These are phyloP conservation scores for Octopus sinensis DNA, from an alignment of 1,140 invertebrate species.

Conservation along the genomic window DNA sequence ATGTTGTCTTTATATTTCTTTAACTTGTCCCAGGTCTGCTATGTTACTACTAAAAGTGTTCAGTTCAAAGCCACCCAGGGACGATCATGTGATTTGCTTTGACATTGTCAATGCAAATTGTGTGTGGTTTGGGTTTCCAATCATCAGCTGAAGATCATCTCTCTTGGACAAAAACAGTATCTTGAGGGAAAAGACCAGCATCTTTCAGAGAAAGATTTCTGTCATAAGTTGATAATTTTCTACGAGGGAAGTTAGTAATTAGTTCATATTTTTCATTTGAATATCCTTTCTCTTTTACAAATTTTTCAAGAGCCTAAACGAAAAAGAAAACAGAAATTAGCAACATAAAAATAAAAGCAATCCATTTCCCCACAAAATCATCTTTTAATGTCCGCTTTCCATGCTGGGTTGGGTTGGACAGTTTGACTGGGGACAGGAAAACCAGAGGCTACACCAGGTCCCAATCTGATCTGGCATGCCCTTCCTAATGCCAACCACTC, in stretches of 20 bases:
- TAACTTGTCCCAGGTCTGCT: no score
- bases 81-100: no score
- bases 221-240: conserved; percentile 54
- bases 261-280: conserved; percentile 57
- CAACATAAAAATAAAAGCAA: neutral
- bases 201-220: conserved; percentile 54
- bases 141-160: conserved; percentile 26
- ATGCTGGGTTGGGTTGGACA: neutral
- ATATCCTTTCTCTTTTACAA: conserved; percentile 55
- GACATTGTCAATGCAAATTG: no score
- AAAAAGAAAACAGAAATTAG: neutral
- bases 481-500: no score
- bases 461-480: no score
- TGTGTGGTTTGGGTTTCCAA: no score
- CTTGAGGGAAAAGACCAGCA: conserved; percentile 56
- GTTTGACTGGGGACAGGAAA: no score
- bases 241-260: conserved; percentile 60
- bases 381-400: neutral
- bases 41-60: no score
- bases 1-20: no score
- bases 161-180: conserved; percentile 59
- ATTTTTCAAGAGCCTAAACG: conserved; percentile 56
- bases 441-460: no score
- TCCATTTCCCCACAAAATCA: neutral
- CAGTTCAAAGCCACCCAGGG: no score